Evolutionary conservation across 2,113 vertebrate genomes (phyloP), one percentile per base, ranked within the genome.

Genomic region (Ornithorhynchus anatinus): DNA sequence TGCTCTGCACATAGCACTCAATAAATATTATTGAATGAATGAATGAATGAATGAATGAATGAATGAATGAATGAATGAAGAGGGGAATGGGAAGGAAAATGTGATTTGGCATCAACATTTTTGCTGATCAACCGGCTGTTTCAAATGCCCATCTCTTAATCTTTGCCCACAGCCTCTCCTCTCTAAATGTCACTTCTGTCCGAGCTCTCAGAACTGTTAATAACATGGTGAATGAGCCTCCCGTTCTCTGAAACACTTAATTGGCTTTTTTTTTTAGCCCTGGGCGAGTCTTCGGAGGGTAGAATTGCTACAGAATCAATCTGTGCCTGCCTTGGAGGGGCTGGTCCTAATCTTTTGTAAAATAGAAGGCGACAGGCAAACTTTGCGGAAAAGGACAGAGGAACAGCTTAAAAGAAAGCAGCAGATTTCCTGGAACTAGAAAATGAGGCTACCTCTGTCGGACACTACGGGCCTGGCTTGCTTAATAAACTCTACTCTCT

Each of bases 171-270:
- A 36, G 70, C 27, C 7, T 63, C 62, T 81, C 7, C 71, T 72
- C 72, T 61, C 43, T 44, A 52, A 79, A 72, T 72, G 88, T 81
- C 88, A 59, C 38, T 1, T 52, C 84, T 48, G 59, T 17, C 83
- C 38, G 51, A 36, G 62, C 65, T 25, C 11, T 8, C 6, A 2
- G 35, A 25, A 5, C 39, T 5, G 39, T 10, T 61, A 31, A 0
- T 22, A 13, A 58, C 27, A 4, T 14, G 7, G 10, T 2, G 12
- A 44, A 27, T 20, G 10, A 59, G 56, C 23, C 17, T 25, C 2
- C 15, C 37, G 14, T 6, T 36, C 75, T 8, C 51, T 8, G 2
- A n/a, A 40, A 19, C 40, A 51, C 19, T 19, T 25, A 22, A 39
- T 1, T 1, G 59, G 7, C 7, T 36, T n/a, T 32, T 8, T n/a